Conservation (phyloP, 2,888 invertebrate species). For the Chydorus sphaericus region DNA sequence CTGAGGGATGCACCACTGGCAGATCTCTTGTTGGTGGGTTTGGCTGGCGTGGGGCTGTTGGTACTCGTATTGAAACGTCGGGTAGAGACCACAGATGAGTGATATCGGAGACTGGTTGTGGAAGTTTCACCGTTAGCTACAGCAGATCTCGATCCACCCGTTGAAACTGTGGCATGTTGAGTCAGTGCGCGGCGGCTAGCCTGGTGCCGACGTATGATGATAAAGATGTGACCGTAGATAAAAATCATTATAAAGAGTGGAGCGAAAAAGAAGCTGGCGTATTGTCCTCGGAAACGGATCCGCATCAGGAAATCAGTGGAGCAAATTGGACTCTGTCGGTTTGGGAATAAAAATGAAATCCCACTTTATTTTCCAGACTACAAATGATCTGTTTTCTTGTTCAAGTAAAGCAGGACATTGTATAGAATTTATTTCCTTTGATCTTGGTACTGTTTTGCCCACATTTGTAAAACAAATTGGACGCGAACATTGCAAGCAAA, state of each 20-base stretch:
- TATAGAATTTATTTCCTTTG: no score
- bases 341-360: no score
- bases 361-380: no score
- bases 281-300: constrained; percentile 34
- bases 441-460: no score
- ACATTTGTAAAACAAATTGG: no score
- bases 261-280: constrained; percentile 38
- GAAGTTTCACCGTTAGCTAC: not conserved
- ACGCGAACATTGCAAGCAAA: not conserved
- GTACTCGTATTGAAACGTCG: not conserved
- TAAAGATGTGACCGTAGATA: constrained; percentile 43
- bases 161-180: not conserved
- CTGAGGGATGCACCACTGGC: not conserved
- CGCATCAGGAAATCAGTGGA: constrained; percentile 27
- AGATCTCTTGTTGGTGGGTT: no score
- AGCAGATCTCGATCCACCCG: not conserved
- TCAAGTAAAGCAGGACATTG: no score
- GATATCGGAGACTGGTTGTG: constrained; percentile 1
- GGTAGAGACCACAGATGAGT: not conserved
- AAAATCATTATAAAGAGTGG: constrained; percentile 42
- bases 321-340: not conserved
- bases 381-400: no score
- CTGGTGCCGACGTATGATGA: constrained; percentile 40
- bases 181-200: constrained; percentile 31
- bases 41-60: not conserved